Evolutionary conservation across 2,113 vertebrate species (phyloP).

Genomic region (Hyaena hyaena): DNA sequence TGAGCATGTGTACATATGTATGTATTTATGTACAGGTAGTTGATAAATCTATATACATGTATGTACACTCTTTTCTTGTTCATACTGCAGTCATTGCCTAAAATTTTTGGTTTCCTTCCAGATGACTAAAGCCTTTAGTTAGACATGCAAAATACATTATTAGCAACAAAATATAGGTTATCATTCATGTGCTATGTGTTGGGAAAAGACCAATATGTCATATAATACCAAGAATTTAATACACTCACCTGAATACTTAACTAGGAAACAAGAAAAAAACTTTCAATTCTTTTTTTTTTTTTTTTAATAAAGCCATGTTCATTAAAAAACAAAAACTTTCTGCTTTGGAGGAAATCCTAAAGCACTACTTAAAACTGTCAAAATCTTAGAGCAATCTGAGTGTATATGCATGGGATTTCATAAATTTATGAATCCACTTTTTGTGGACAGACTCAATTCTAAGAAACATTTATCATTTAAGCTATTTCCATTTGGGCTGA

Average conservation of each 20-base stretch:
- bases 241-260: not conserved
- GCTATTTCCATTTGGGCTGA: slow-evolving; percentile 52
- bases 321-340: not conserved
- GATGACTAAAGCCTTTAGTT: not conserved
- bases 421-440: slow-evolving; percentile 44
- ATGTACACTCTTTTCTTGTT: not conserved
- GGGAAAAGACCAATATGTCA: not conserved
- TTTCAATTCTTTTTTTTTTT: not conserved
- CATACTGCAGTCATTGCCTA: not conserved
- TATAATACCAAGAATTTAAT: not conserved
- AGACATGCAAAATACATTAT: not conserved
- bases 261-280: not conserved
- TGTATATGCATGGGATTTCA: not conserved
- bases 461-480: slow-evolving; percentile 57
- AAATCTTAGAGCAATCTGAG: not conserved
- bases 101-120: not conserved
- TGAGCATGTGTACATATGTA: not conserved
- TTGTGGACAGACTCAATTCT: slow-evolving; percentile 42
- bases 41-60: not conserved
- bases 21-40: not conserved
- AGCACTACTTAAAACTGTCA: not conserved
- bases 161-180: not conserved
- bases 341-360: slow-evolving; percentile 6
- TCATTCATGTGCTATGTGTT: not conserved
- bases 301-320: not conserved